Base-by-base conservation (phyloP, 2,113 vertebrate genomes). In the Strigops habroptila region DNA sequence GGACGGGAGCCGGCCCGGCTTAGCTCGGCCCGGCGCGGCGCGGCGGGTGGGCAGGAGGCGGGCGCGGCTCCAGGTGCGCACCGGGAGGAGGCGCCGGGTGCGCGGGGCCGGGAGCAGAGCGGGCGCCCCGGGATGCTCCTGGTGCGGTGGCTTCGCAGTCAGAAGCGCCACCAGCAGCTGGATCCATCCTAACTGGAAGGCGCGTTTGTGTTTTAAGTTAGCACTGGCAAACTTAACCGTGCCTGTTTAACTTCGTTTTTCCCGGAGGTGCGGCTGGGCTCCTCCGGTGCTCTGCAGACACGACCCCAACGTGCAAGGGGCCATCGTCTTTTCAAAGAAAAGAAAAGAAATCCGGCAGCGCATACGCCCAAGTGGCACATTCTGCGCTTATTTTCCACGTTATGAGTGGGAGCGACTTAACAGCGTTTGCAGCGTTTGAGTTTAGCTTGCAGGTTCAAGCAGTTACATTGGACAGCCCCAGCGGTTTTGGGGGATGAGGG, bases 121-220 rank as follows among this genome's bases (percentile, higher is more conserved):
- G 48, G 28, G 49, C 7, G 12, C 35, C 35, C 11, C n/a, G 18
- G 33, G 7, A 4, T 9, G 39, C 14, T 9, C 62, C 14, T 7
- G 59, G 6, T 27, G 30, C 14, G 10, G 39, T 41, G 6, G 18
- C 49, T 44, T 6, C 37, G 2, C 31, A 7, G 33, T 10, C 11
- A 5, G 1, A 30, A 24, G 14, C 16, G 14, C 16, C 37, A 5
- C 46, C 55, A 3, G 35, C 70, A 12, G 41, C n/a, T 3, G 51
- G 6, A 15, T 31, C 19, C 23, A 6, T 30, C 31, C 76, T 4
- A 5, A 1, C 14, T 5, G 65, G 12, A 23, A 24, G 59, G 63
- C 21, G 28, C 60, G 0, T 12, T 30, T 8, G 21, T 5, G 0
- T 18, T 51, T 77, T 14, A 11, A 10, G 24, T 43, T 48, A 4